Conservation (phyloP, 2,888 invertebrate genomes). For the Polylopha cassiicola region DNA sequence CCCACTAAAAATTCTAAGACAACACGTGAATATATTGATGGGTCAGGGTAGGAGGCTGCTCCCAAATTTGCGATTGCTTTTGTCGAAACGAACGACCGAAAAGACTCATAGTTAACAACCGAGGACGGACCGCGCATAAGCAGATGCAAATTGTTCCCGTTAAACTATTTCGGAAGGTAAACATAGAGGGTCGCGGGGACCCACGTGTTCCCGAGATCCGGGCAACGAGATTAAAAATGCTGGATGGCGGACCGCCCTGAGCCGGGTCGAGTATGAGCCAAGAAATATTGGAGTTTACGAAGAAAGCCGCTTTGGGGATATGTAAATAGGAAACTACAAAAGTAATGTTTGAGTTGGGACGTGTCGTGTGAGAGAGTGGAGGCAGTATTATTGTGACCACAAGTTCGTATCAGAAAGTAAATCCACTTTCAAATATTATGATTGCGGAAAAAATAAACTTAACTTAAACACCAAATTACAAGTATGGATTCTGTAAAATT, state of each 20-base stretch:
- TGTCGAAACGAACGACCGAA: constrained; percentile 37
- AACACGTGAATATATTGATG: too few relatives aligned
- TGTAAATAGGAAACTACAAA: constrained; percentile 73
- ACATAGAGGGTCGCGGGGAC: constrained; percentile 62
- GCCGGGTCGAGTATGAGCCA: constrained; percentile 54
- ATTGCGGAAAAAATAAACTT: too few relatives aligned
- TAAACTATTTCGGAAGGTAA: constrained; percentile 78
- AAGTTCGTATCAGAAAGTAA: constrained; percentile 33
- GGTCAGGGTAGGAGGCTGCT: too few relatives aligned
- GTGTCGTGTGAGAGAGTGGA: constrained; percentile 54
- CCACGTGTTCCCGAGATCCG: constrained; percentile 69
- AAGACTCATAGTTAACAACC: constrained; percentile 68
- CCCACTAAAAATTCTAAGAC: too few relatives aligned
- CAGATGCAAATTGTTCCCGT: constrained; percentile 76
- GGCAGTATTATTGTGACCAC: constrained; percentile 56
- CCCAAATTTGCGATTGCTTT: constrained; percentile 30
- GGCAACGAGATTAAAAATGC: constrained; percentile 75
- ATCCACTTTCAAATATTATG: constrained; percentile 50
- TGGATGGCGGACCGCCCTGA: constrained; percentile 66
- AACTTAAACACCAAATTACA: constrained; percentile 12
- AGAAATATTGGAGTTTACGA: constrained; percentile 72
- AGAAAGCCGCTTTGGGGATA: constrained; percentile 73
- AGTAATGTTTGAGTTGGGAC: constrained; percentile 71
- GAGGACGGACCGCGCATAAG: constrained; percentile 71
- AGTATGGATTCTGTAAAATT: too few relatives aligned